Evolutionary conservation across 2,113 vertebrate species (phyloP), one percentile per base, ranked within the genome.

Genomic region (Burhinus oedicnemus): DNA sequence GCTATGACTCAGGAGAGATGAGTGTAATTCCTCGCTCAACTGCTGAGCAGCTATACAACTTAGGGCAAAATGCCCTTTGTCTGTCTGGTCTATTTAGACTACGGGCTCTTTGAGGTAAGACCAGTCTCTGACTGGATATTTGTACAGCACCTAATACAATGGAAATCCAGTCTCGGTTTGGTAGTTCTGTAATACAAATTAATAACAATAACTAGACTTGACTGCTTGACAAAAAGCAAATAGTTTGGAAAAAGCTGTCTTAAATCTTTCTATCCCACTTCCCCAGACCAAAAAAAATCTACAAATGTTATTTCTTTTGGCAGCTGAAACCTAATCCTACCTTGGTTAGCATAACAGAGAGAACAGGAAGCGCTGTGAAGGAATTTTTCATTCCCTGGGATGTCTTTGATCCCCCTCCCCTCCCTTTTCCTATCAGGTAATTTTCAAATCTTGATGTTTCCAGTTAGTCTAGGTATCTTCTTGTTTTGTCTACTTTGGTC

Each of bases 311-410:
- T 98, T 98, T 98, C 97, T 98, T 97, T 98, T 98, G 98, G 98
- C 98, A 98, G 97, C 97, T 97, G 98, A 97, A 98, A 98, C 96
- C 95, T 97, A 98, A 98, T 98, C 98, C 98, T 98, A 98, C 97
- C 98, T 98, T 98, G 97, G 96, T 98, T 98, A 98, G 95, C 96
- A 97, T 95, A 96, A 96, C 94, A 98, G 97, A 95, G 97, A 97
- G 97, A 97, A 93, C 96, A 97, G 96, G 97, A 98, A 98, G 98
- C 77, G 0, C 94, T 94, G 89, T 49, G 64, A 93, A 97, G 90
- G 97, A 98, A 98, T 98, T 98, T 98, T 98, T 98, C 98, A 97
- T 98, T 98, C 97, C 95, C 97, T 97, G 87, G 91, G 96, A 97
- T 5, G 95, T 97, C 97, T 97, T 96, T 94, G 97, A 97, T 97